Percentiles rank a stretch among this genome's conserved stretches.
Conservation (phyloP, 2,113 vertebrate species). For the Dicerorhinus sumatrensis region DNA sequence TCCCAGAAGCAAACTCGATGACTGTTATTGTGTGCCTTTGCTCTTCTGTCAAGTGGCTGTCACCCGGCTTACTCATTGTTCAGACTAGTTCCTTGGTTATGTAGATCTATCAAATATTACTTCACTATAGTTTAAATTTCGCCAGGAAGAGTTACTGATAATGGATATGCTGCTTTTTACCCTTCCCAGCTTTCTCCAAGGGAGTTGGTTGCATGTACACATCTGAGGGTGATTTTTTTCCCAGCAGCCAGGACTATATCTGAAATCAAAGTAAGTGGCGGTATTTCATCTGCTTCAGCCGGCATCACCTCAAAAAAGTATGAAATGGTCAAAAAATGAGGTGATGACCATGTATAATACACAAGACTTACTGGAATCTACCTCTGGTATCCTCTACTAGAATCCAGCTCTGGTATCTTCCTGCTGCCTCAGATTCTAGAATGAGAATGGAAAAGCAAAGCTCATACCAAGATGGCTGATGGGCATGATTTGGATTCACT, state of each 20-base stretch:
- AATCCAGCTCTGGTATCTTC: not conserved
- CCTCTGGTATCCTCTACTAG: not conserved
- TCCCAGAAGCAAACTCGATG: not conserved
- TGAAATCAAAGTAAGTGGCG: conserved; percentile 43
- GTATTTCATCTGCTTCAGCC: not conserved
- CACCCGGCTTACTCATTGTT: not conserved
- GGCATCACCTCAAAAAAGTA: conserved; percentile 33
- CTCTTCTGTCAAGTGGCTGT: not conserved
- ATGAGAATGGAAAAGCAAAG: not conserved
- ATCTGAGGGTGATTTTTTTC: not conserved
- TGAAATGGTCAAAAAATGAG: not conserved
- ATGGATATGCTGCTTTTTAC: not conserved
- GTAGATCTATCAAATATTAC: not conserved
- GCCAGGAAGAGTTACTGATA: not conserved
- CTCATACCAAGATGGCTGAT: not conserved
- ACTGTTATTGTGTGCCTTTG: not conserved
- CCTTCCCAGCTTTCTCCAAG: not conserved
- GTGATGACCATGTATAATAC: not conserved
- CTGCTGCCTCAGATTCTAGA: not conserved
- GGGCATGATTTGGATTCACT: not conserved
- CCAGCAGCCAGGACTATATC: not conserved
- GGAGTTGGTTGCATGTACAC: not conserved
- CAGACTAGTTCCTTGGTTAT: not conserved
- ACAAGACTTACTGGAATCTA: not conserved
- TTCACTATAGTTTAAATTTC: not conserved